Base-by-base conservation (phyloP, 2,113 vertebrate species). In the Aspiorhynchus laticeps region DNA sequence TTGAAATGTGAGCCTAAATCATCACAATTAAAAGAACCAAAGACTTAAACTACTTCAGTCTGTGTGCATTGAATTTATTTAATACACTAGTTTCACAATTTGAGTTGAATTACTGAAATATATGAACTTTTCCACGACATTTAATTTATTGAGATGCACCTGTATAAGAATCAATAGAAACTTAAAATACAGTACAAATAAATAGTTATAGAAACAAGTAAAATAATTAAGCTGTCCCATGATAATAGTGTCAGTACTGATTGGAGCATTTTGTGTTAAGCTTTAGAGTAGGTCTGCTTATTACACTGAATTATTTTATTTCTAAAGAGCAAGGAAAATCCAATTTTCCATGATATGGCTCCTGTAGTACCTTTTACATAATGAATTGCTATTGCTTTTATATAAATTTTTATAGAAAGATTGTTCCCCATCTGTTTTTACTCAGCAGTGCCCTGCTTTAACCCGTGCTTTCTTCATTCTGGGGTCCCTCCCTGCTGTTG, bases 401-500 rank as follows among this genome's bases (percentile, higher is more conserved):
- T 56, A 56, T 84, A 41, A 2, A n/a, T 73, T 84, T 84, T 74
- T 53, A 84, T 26, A 74, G 31, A 38, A 56, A 11, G 28, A 56
- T 84, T 36, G 33, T 38, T 75, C 21, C 61, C 31, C 67, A 67
- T 84, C 46, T 85, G 76, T 81, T 56, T 80, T 41, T 10, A 56
- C n/a, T 43, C 5, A 6, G 5, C 77, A 26, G 82, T 83, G 19
- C 51, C 78, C 86, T 43, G 31, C 76, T 77, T 8, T 83, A 59
- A 79, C 76, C 79, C 71, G 31, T 73, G 59, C 82, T 85, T 74
- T 24, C n/a, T 31, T 71, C 76, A 2, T 28, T 85, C 67, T 77
- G 67, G 43, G 65, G 81, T 84, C 43, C 31, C 75, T 31, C 24
- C 79, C 85, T 78, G 71, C 71, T 46, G 56, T 67, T 51, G 86